phyloP scores from a whole-genome alignment of 2,888 invertebrate species.

The Brachyptera putata region DNA sequence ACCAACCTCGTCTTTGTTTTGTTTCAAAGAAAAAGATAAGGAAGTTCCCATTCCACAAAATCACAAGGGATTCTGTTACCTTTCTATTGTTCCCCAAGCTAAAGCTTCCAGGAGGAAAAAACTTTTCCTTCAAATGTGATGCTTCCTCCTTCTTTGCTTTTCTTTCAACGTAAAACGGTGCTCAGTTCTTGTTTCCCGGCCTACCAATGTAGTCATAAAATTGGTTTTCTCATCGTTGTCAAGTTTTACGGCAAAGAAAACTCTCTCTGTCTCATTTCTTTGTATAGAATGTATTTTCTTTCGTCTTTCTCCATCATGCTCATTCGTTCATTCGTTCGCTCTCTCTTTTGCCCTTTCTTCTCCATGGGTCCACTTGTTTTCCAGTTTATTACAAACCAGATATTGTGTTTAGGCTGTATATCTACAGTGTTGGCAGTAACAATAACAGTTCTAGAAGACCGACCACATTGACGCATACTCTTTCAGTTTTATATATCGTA shows the following conservation, averaged over 20 bases:
- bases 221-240: conserved; percentile 9
- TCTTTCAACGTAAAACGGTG: background rate
- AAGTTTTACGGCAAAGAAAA: no score
- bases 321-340: no score
- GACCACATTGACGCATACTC: no score
- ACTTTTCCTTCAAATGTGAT: background rate
- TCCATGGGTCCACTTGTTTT: background rate
- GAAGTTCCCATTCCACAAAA: conserved; percentile 13
- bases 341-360: no score
- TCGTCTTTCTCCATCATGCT: no score
- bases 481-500: no score
- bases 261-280: no score
- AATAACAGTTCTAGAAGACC: no score
- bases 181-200: background rate
- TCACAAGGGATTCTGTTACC: conserved; percentile 19
- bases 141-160: background rate
- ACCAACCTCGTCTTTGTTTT: no score
- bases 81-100: conserved; percentile 17
- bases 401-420: no score
- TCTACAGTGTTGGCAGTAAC: no score
- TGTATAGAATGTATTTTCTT: background rate
- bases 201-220: conserved; percentile 17
- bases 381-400: background rate
- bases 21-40: no score
- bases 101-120: background rate